Conservation (phyloP, 2,113 vertebrate genomes). For the Nibea coibor region DNA sequence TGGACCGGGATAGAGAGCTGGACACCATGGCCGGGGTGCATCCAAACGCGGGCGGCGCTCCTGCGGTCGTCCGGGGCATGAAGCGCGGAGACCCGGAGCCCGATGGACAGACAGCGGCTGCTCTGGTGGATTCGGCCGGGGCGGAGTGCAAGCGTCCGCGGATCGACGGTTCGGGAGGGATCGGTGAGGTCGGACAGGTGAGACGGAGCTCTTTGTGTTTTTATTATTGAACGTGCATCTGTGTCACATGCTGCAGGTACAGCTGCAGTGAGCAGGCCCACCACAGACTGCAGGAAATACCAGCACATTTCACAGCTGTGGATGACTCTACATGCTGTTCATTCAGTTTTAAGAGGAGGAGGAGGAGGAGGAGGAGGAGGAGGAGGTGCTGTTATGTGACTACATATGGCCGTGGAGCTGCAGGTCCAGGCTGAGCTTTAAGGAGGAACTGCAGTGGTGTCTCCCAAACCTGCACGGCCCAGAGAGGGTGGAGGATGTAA, state of each 20-base stretch:
- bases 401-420: not conserved
- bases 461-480: conserved; percentile 1
- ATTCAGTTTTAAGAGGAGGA: conserved; percentile 3
- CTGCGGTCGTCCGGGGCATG: conserved; percentile 83
- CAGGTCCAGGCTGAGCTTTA: not conserved
- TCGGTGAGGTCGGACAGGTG: conserved; percentile 84
- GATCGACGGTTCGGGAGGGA: conserved; percentile 81
- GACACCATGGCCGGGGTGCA: conserved; percentile 82
- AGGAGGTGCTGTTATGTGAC: not conserved
- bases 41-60: conserved; percentile 72
- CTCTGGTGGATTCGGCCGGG: conserved; percentile 78
- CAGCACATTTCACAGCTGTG: conserved; percentile 49
- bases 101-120: conserved; percentile 79
- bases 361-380: not conserved
- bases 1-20: conserved; percentile 87
- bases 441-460: not conserved
- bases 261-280: conserved; percentile 22
- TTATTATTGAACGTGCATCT: not conserved
- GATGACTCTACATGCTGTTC: conserved; percentile 17
- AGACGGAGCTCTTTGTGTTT: conserved; percentile 8
- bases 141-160: conserved; percentile 87
- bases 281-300: conserved; percentile 43
- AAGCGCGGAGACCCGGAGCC: conserved; percentile 88
- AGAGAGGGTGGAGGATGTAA: conserved; percentile 34
- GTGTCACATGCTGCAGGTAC: not conserved